Evolutionary conservation across 2,797 vertebrate genomes (phyloP), one percentile per base, ranked within the genome.

Genomic region (Discoglossus pictus): DNA sequence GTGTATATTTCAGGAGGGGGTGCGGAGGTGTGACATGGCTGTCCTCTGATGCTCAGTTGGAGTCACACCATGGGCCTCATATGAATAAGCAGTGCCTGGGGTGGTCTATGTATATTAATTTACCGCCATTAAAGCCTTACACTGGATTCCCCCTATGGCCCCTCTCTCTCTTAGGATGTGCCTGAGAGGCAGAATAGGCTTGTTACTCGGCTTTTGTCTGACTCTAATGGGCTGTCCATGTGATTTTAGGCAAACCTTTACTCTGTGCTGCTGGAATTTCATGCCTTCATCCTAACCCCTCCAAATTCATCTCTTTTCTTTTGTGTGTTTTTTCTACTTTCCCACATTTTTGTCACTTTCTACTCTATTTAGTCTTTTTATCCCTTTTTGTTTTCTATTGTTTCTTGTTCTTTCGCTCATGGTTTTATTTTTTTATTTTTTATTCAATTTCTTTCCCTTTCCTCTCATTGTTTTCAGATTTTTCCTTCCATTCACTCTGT

Each of bases 31-130:
- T 23, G 31, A 55, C 23, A 39, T 39, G 51, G 51, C 15, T 61
- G 39, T 59, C 36, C 12, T 52, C 35, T 20, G 50, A 54, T 21
- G 17, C 48, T 43, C 16, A 4, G 6, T 34, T 62, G 43, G 27
- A 31, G 60, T 63, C 52, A 56, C 60, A 16, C 36, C 36, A 24
- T 55, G n/a, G 23, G 1, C 21, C 55, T 21, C 53, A 44, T 52
- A n/a, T 60, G 56, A 60, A 68, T 52, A 36, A 68, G 47, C 18
- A 27, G 3, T 34, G 52, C 42, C 43, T 23, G n/a, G 55, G 51
- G 52, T 55, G 59, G 59, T 55, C 51, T 56, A 7, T 4, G 7
- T 39, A 17, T 42, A 51, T 64, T 56, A 34, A 43, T 63, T 50
- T 56, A 17, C 24, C 23, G 40, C 15, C 10, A 18, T 50, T 48